These are phyloP conservation scores for Eulithis testata DNA, from an alignment of 2,888 invertebrate species.

Conservation along the genomic window DNA sequence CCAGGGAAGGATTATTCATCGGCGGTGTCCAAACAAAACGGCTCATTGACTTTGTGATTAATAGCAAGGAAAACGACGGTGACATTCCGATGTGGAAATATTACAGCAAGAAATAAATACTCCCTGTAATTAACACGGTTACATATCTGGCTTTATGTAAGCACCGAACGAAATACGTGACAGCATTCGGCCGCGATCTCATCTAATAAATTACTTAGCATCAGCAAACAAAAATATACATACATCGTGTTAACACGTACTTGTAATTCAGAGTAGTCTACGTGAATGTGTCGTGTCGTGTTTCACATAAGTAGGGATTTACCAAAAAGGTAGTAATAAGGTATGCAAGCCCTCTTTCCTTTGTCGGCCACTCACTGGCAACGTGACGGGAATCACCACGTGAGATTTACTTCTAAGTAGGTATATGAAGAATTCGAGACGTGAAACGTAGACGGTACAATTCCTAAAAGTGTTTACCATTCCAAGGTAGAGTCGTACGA, in stretches of 20 bases:
- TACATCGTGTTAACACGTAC: constrained; percentile 62
- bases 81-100: constrained; percentile 74
- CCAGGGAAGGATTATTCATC: constrained; percentile 78
- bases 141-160: constrained; percentile 21
- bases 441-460: constrained; percentile 66
- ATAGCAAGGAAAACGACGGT: constrained; percentile 72
- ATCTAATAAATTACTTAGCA: constrained; percentile 24
- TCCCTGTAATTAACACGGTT: constrained; percentile 38
- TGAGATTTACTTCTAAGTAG: constrained; percentile 66
- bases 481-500: constrained; percentile 56
- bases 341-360: constrained; percentile 83
- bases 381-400: constrained; percentile 79
- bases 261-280: constrained; percentile 71
- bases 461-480: constrained; percentile 69
- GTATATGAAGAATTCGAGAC: constrained; percentile 65
- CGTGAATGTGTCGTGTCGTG: constrained; percentile 73
- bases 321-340: constrained; percentile 82
- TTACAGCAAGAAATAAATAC: constrained; percentile 55
- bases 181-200: constrained; percentile 11
- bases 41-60: constrained; percentile 84
- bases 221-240: constrained; percentile 47
- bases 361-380: constrained; percentile 81
- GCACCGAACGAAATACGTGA: constrained; percentile 22
- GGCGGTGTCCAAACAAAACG: constrained; percentile 79
- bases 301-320: constrained; percentile 81